Conservation (phyloP, 2,888 invertebrate species). For the Campaea margaritaria region DNA sequence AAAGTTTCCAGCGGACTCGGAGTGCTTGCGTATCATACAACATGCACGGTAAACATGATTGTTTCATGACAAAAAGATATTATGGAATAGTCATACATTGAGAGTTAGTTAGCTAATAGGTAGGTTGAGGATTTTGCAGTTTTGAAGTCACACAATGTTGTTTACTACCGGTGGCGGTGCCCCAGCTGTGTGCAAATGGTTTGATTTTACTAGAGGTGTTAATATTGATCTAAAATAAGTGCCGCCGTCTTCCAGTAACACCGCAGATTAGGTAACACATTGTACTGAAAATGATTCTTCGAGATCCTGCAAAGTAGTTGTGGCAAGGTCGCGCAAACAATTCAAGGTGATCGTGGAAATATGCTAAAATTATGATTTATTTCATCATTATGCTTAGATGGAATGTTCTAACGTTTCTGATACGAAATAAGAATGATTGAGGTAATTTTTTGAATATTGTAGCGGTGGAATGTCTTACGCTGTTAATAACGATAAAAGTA, state of each 20-base stretch:
- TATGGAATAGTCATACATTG: too few relatives aligned
- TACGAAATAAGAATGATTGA: slow-evolving; percentile 1
- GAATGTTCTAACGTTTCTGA: slow-evolving; percentile 20
- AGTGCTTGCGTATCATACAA: too few relatives aligned
- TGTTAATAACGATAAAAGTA: not conserved
- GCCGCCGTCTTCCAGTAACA: slow-evolving; percentile 12
- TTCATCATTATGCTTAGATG: slow-evolving; percentile 14
- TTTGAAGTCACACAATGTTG: slow-evolving; percentile 7
- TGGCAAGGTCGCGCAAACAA: slow-evolving; percentile 46
- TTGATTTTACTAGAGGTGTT: slow-evolving; percentile 53
- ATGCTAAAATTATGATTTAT: slow-evolving; percentile 35
- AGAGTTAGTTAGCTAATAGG: too few relatives aligned
- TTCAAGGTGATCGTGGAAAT: slow-evolving; percentile 28
- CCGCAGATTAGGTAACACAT: slow-evolving; percentile 16
- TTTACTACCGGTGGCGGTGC: slow-evolving; percentile 3
- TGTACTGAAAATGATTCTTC: slow-evolving; percentile 22
- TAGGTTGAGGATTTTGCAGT: too few relatives aligned
- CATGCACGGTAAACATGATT: too few relatives aligned
- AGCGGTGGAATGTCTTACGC: not conserved
- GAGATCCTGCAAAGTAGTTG: slow-evolving; percentile 38
- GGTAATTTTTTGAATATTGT: not conserved
- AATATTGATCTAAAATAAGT: slow-evolving; percentile 47
- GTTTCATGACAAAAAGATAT: too few relatives aligned
- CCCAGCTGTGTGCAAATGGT: slow-evolving; percentile 45
- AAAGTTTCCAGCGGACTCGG: too few relatives aligned